Evolutionary conservation across 2,797 vertebrate species (phyloP).

Genomic region (Phylloscopus collybita): DNA sequence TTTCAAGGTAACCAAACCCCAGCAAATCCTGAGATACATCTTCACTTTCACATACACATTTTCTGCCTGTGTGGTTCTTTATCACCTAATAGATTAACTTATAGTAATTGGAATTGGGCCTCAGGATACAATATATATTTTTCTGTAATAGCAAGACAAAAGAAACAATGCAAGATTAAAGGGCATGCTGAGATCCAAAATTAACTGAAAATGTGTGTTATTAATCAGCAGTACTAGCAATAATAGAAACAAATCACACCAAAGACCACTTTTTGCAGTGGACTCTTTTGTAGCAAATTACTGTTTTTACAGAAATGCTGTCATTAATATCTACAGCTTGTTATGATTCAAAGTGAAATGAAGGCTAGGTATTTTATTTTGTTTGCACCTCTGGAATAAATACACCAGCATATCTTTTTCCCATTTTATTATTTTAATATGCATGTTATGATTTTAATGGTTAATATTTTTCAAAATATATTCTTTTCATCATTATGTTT

Average conservation of each 20-base stretch:
- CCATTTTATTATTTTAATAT: neutral
- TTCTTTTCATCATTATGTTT: neutral
- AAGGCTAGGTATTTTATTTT: neutral
- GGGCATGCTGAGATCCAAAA: slow-evolving; percentile 48
- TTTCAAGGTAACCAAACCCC: slow-evolving; percentile 22
- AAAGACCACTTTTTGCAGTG: slow-evolving; percentile 25
- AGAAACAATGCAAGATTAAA: slow-evolving; percentile 63
- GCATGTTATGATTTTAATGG: neutral
- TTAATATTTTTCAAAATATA: neutral
- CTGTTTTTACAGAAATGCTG: slow-evolving; percentile 58
- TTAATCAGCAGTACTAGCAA: slow-evolving; percentile 63
- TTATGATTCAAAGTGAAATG: slow-evolving; percentile 23
- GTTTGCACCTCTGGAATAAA: neutral
- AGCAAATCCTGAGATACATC: slow-evolving; percentile 42
- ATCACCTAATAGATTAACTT: slow-evolving; percentile 51
- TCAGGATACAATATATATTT: slow-evolving; percentile 32
- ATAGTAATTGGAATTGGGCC: slow-evolving; percentile 51
- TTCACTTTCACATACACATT: slow-evolving; percentile 51
- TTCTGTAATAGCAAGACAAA: slow-evolving; percentile 55
- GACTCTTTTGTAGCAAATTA: slow-evolving; percentile 52
- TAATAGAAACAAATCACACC: slow-evolving; percentile 72
- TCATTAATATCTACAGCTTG: slow-evolving; percentile 48
- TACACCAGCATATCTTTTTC: neutral
- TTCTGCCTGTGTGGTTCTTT: slow-evolving; percentile 21
- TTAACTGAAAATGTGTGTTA: slow-evolving; percentile 69